phyloP scores from a whole-genome alignment of 2,797 vertebrate species.

The Xiphophorus birchmanni region DNA sequence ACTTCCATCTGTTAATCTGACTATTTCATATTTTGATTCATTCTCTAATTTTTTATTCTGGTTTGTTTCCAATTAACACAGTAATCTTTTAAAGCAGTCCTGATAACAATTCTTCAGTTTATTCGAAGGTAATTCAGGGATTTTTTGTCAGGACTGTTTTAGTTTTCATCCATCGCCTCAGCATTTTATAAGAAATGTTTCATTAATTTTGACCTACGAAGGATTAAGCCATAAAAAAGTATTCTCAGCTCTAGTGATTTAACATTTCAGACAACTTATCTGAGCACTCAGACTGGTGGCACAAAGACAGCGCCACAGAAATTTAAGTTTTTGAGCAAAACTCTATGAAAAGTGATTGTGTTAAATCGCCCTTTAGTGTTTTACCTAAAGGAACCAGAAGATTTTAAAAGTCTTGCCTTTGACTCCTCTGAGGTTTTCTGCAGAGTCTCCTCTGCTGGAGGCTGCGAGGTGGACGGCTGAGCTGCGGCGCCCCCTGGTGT shows the following conservation, averaged over 20 bases:
- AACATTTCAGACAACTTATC: neutral
- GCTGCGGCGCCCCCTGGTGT: constrained; percentile 32
- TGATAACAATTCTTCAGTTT: neutral
- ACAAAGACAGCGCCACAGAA: too few species aligned
- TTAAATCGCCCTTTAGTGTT: too few species aligned
- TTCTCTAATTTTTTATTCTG: neutral
- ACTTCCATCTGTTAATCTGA: too few species aligned
- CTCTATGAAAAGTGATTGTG: too few species aligned
- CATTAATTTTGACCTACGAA: neutral
- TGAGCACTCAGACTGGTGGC: too few species aligned
- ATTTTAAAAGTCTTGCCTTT: constrained; percentile 38
- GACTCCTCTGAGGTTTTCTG: constrained; percentile 28
- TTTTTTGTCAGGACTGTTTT: neutral
- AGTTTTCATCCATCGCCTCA: neutral
- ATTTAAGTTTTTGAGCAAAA: too few species aligned
- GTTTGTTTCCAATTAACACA: neutral
- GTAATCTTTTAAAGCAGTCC: neutral
- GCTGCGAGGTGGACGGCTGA: constrained; percentile 69
- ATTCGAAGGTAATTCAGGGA: neutral
- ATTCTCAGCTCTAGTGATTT: neutral
- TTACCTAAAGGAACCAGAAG: neutral
- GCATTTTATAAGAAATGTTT: neutral
- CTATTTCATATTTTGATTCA: neutral
- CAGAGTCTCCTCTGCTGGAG: constrained; percentile 27
- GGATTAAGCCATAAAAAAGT: neutral